Evolutionary conservation across 2,113 vertebrate species (phyloP), one percentile per base, ranked within the genome.

Genomic region (Zootoca vivipara): DNA sequence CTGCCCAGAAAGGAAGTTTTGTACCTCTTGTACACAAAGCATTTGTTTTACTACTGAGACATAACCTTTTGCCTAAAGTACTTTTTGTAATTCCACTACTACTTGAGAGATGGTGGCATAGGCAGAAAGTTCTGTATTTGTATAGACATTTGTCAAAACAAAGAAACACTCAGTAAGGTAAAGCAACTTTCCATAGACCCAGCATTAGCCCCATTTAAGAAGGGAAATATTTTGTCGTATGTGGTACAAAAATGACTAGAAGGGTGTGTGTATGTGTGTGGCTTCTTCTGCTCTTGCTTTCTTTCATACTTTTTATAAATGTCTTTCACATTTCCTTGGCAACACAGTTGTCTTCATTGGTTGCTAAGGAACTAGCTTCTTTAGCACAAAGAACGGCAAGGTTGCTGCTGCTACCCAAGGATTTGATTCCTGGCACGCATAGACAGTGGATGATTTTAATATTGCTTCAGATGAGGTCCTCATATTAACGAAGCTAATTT

Each of bases 291-390:
- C 65, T 85, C 86, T 94, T 94, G 95, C 94, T 96, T 95, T 96
- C 94, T 97, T 96, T 95, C 94, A 89, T 92, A 94, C 70, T 95
- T 96, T 96, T 92, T 93, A 93, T 95, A 95, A 95, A 96, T 95
- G 91, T 95, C 95, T 96, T 94, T 93, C 92, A 87, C 1, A 97
- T 98, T 98, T 98, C 98, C 95, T 87, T 98, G 97, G 97, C 94
- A 97, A 98, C 97, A 94, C 93, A 95, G 89, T 98, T 98, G 97
- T 96, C 97, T 95, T 96, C 92, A 93, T 87, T 35, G 96, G 99
- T 99, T 99, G 98, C 98, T 98, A 98, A 97, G 99, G 92, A 98
- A 98, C 98, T 88, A 95, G 97, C 92, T 96, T 96, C 95, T 97
- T 96, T 97, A 26, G 95, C 96, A 98, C 96, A 95, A 96, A 88